Percentiles rank a stretch among this genome's conserved stretches.
Evolutionary conservation across 2,113 vertebrate genomes (phyloP).

Genomic region (Psilopsiagon aurifrons): DNA sequence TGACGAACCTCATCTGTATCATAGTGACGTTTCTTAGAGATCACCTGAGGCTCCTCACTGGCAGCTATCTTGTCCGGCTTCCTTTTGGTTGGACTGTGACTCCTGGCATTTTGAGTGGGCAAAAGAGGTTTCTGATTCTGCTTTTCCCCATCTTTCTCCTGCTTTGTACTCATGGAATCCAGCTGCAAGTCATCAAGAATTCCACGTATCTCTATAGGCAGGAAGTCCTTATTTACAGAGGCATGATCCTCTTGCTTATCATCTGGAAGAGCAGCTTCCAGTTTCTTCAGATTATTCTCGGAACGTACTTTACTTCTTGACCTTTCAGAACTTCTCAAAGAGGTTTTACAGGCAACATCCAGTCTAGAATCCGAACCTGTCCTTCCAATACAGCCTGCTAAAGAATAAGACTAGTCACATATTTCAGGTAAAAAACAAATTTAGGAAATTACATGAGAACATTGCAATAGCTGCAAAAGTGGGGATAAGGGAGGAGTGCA

Average conservation of each 20-base stretch:
- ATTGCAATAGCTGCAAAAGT: neutral
- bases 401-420: slow-evolving; percentile 18
- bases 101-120: slow-evolving; percentile 70
- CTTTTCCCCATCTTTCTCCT: slow-evolving; percentile 64
- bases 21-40: slow-evolving; percentile 89
- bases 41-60: slow-evolving; percentile 78
- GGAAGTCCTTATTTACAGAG: slow-evolving; percentile 79
- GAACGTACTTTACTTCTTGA: slow-evolving; percentile 70
- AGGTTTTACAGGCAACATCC: slow-evolving; percentile 62
- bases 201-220: slow-evolving; percentile 87
- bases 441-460: neutral
- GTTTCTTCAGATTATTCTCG: slow-evolving; percentile 69
- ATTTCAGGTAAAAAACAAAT: neutral
- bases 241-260: slow-evolving; percentile 56
- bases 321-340: slow-evolving; percentile 71
- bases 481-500: neutral
- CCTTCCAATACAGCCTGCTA: slow-evolving; percentile 62
- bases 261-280: slow-evolving; percentile 47
- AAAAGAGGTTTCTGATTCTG: slow-evolving; percentile 67
- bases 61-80: slow-evolving; percentile 73
- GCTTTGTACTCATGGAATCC: slow-evolving; percentile 70
- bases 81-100: slow-evolving; percentile 83
- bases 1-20: slow-evolving; percentile 89
- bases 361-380: slow-evolving; percentile 79
- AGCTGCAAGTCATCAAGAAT: slow-evolving; percentile 92